Evolutionary conservation across 1,140 invertebrate genomes (phyloP).

Genomic region (Drosophila watanabei): DNA sequence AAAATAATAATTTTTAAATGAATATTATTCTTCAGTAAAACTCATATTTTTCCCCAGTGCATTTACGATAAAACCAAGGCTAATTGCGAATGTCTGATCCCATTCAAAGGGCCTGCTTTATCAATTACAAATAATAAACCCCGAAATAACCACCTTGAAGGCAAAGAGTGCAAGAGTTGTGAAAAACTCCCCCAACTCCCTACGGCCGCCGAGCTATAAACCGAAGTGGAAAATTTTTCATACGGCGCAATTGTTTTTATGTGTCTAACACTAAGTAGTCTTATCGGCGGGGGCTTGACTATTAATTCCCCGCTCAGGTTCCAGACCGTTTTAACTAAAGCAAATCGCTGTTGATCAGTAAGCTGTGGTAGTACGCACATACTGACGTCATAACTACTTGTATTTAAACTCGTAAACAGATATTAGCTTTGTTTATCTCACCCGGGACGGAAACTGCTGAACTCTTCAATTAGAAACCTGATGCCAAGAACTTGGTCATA

Average conservation of each 20-base stretch:
- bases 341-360: conserved; percentile 20
- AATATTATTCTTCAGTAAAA: too few relatives aligned
- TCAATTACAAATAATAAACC: conserved; percentile 46
- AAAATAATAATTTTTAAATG: too few relatives aligned
- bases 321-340: conserved; percentile 12
- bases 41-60: background rate
- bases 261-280: conserved; percentile 25
- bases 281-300: conserved; percentile 19
- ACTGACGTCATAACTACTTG: conserved; percentile 17
- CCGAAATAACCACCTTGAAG: conserved; percentile 46
- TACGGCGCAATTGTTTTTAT: conserved; percentile 57
- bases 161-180: conserved; percentile 32
- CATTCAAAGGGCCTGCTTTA: conserved; percentile 12
- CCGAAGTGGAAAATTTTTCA: conserved; percentile 62
- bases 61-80: conserved; percentile 25
- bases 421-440: conserved; percentile 32
- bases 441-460: conserved; percentile 11
- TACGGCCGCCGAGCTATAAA: conserved; percentile 5
- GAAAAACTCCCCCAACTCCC: conserved; percentile 50
- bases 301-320: conserved; percentile 3
- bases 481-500: conserved; percentile 30
- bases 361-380: conserved; percentile 47
- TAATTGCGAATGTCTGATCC: conserved; percentile 2
- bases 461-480: conserved; percentile 34
- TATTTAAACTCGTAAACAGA: conserved; percentile 2